Base-by-base conservation (phyloP, 2,888 invertebrate species). In the Leptinotarsa tumamoca region DNA sequence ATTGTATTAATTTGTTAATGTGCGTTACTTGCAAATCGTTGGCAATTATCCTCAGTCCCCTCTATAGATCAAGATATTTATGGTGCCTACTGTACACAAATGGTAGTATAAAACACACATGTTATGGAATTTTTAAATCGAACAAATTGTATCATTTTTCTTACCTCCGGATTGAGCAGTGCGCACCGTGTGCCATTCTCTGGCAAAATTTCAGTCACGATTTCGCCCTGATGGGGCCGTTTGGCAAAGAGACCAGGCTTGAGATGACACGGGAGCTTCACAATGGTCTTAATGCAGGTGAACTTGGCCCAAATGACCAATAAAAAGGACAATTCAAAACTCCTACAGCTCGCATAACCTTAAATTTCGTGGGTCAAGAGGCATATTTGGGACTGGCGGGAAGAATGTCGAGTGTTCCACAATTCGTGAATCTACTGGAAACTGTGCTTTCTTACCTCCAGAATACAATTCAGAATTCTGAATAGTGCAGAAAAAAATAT, bases 261-360 rank as follows among this genome's bases (percentile, higher is more conserved):
- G 78, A 79, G 81, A 82, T 78, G 82, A 80, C 82, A 79, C 79
- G 67, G 70, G 67, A 75, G 78, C 72, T 74, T 68, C 67, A 76
- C 77, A 75, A 72, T 67, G 78, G 80, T 77, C 80, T 79, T 81
- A 80, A 82, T 81, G 78, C 82, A 82, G 83, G 82, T 82, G 80
- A 82, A 80, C 77, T 79, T 68, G 68, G 52, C 80, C 83, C 81
- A 78, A 81, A 83, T 82, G 79, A 80, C 81, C 82, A 78, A 78
- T 83, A 81, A 83, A 82, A 83, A 80, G 79, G 78, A 80, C 82
- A 78, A 80, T 82, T 81, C 77, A 76, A 78, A 78, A 76, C 76
- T 80, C 74, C 78, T 78, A 43, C 73, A 63, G 79, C 72, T 78
- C 77, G 75, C 74, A 75, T 77, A 73, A 73, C 70, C 67, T 71